These are phyloP conservation scores for Imbricaverruca yamaguchii DNA, from an alignment of 2,888 invertebrate genomes.

Conservation along the genomic window DNA sequence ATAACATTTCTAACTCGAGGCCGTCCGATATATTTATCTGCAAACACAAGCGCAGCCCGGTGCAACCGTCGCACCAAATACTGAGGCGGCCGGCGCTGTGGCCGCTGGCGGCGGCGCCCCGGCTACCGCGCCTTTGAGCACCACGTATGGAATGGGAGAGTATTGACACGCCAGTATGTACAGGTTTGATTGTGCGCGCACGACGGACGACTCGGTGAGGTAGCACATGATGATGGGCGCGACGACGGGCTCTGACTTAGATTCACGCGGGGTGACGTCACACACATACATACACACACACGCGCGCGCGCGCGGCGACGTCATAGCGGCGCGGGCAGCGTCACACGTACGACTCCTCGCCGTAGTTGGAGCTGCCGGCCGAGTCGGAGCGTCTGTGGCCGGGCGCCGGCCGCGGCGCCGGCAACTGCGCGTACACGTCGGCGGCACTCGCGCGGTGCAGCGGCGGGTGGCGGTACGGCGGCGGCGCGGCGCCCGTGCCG, in stretches of 20 bases:
- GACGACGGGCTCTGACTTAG: conserved; percentile 15
- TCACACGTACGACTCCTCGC: conserved; percentile 34
- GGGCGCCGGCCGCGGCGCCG: conserved; percentile 7
- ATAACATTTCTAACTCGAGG: not conserved
- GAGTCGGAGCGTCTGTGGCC: conserved; percentile 27
- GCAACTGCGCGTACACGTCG: not conserved
- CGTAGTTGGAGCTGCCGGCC: conserved; percentile 30
- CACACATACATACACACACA: not conserved
- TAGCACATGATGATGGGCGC: conserved; percentile 21
- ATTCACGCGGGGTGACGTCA: no score
- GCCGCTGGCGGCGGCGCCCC: not conserved
- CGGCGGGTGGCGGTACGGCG: conserved; percentile 26
- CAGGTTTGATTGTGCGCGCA: not conserved
- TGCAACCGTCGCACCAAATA: not conserved
- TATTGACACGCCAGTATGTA: conserved; percentile 8
- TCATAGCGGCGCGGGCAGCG: conserved; percentile 21
- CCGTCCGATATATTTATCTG: not conserved
- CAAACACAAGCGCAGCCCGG: not conserved
- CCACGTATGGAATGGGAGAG: conserved; percentile 12
- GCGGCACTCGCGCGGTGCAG: conserved; percentile 8
- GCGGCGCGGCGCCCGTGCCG: conserved; percentile 31
- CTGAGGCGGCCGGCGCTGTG: not conserved
- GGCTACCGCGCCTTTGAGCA: not conserved
- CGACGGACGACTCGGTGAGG: not conserved
- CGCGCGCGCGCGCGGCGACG: conserved; percentile 20